Evolutionary conservation across 2,888 invertebrate species (phyloP), one percentile per base, ranked within the genome.

Genomic region (Protodeltote pygarga): DNA sequence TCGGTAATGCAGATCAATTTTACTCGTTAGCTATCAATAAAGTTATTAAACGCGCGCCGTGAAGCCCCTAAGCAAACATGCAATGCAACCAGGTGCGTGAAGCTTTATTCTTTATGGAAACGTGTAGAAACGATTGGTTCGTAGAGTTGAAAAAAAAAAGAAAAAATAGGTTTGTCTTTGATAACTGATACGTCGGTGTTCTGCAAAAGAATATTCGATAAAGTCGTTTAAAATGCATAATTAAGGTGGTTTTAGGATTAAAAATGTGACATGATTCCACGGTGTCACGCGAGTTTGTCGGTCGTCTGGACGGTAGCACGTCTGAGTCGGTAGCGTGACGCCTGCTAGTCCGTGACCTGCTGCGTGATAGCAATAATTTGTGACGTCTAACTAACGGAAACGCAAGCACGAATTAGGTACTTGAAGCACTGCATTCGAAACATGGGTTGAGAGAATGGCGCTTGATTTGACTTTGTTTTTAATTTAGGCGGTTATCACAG

Each of bases 1-100:
- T 88, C 84, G 83, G 88, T 87, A 85, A 84, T 84, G 77, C 77
- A 84, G 86, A 88, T 89, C 85, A 86, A 86, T 88, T 85, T 84
- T 80, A 79, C 80, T 87, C 82, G 85, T 85, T 85, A 82, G 73
- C 80, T 79, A 84, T 85, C 84, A 82, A 86, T 85, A 82, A 83
- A 82, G 82, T 83, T 84, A 84, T 88, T 84, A 86, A 83, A 77
- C 60, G 66, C 67, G 64, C 60, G 66, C 63, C 50, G 51, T 50
- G 65, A 57, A 60, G 60, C 75, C 71, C 67, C 68, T 67, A 62
- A 64, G 71, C 61, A 63, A 68, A 68, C 73, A 73, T 74, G 62
- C 67, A 62, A 50, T 50, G 70, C n/a, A n/a, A n/a, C 63, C 65
- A 67, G 67, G 60, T 71, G 67, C 71, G 68, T 52, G 47, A 45